Conservation (phyloP, 2,113 vertebrate species). For the Pomatorhinus ruficollis region DNA sequence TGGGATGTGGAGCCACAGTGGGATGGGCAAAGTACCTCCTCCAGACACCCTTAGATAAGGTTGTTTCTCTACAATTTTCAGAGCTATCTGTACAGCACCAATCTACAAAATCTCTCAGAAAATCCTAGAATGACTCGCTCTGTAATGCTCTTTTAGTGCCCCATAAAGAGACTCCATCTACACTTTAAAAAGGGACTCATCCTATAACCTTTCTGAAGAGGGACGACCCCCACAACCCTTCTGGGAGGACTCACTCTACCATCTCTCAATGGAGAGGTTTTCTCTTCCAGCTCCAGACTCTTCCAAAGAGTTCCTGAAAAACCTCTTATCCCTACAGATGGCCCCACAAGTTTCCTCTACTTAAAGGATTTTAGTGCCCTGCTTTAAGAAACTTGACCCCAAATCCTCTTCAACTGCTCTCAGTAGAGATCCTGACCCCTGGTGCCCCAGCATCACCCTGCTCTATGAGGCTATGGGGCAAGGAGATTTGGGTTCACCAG, state of each 20-base stretch:
- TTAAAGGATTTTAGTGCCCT: not conserved
- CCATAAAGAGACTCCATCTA: not conserved
- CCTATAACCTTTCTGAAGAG: not conserved
- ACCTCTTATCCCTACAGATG: not conserved
- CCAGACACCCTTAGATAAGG: not conserved
- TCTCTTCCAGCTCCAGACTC: not conserved
- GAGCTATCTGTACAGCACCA: not conserved
- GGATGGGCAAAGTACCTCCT: not conserved
- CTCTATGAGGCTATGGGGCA: accelerated
- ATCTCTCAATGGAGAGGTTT: not conserved
- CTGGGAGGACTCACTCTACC: not conserved
- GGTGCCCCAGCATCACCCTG: not conserved
- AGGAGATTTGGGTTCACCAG: not conserved
- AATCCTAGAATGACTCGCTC: not conserved
- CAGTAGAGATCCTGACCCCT: not conserved
- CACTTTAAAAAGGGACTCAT: not conserved
- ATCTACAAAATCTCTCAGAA: not conserved
- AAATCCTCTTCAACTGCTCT: not conserved
- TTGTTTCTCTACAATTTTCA: not conserved
- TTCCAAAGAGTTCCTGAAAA: not conserved
- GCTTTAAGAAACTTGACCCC: not conserved
- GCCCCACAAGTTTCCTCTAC: not conserved
- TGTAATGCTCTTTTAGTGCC: not conserved
- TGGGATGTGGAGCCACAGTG: not conserved
- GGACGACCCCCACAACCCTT: not conserved